Evolutionary conservation across 1,140 invertebrate genomes (phyloP), one percentile per base, ranked within the genome.

Genomic region (Palaemon carinicauda): DNA sequence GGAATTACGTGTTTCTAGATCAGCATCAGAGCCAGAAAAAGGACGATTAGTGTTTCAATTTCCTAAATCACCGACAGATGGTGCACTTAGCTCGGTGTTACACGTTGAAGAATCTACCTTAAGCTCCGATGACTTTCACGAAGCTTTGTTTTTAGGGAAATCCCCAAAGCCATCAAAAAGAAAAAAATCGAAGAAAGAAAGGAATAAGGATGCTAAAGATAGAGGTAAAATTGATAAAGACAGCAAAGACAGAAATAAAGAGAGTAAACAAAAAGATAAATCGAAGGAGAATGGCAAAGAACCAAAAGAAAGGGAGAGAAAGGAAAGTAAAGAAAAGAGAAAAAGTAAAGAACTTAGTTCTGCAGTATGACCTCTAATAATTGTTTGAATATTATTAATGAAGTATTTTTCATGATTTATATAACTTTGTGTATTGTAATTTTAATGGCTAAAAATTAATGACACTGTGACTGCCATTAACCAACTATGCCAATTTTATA

Each of bases 71-170:
- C 93, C 93, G 19, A 93, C 93, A 19, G 93, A 94, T 88, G 93
- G 93, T 17, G 93, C 92, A 53, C 90, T 94, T 19, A 94, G 93
- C 90, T 94, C 93, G 9, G 93, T 94, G 50, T 91, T 94, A 29
- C 93, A 93, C 90, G 92, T 94, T 21, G 93, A 94, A 90, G 93
- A 94, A 89, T 93, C 92, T 7, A 93, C 93, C 89, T 89, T 93
- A n/a, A 93, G 93, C 90, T 93, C 93, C 7, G 93, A 94, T 89
- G 93, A 93, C 90, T 94, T 94, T 90, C 93, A 94, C 89, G 93
- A 94, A 90, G 93, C 93, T 19, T 90, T 94, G 4, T 94, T 94
- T 87, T 90, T 93, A 50, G 93, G 93, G 89, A 90, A 93, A 69
- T 93, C 93, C 7, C 93, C 93, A 0, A 93, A 93, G 80, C 88